Evolutionary conservation across 2,113 vertebrate genomes (phyloP).

Genomic region (Entomyzon cyanotis): DNA sequence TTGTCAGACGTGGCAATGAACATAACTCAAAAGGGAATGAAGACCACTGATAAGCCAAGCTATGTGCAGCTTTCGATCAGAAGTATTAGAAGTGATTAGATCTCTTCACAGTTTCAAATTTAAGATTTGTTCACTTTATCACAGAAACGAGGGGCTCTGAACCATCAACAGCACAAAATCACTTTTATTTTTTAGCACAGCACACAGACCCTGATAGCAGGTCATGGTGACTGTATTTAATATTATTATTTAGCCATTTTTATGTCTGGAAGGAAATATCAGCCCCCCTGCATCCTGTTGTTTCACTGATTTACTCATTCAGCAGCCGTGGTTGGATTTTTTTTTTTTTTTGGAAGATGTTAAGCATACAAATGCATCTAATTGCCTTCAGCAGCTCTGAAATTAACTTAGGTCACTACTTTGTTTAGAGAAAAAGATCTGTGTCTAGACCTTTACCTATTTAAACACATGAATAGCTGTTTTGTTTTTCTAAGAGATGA

Average conservation of each 20-base stretch:
- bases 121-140: not conserved
- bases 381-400: conserved; percentile 35
- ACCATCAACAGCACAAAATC: not conserved
- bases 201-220: not conserved
- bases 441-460: conserved; percentile 5
- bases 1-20: not conserved
- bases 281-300: not conserved
- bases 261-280: not conserved
- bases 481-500: not conserved
- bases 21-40: not conserved
- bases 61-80: not conserved
- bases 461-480: not conserved
- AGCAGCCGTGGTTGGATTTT: not conserved
- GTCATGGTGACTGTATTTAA: not conserved
- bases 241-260: not conserved
- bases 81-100: not conserved
- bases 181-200: not conserved
- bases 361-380: not conserved
- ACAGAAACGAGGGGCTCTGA: not conserved
- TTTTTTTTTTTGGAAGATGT: not conserved
- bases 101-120: not conserved
- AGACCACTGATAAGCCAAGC: not conserved
- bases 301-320: not conserved
- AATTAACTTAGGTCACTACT: conserved; percentile 39
- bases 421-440: not conserved